These are phyloP conservation scores for Pseudorasbora parva DNA, from an alignment of 2,113 vertebrate genomes.

Conservation along the genomic window DNA sequence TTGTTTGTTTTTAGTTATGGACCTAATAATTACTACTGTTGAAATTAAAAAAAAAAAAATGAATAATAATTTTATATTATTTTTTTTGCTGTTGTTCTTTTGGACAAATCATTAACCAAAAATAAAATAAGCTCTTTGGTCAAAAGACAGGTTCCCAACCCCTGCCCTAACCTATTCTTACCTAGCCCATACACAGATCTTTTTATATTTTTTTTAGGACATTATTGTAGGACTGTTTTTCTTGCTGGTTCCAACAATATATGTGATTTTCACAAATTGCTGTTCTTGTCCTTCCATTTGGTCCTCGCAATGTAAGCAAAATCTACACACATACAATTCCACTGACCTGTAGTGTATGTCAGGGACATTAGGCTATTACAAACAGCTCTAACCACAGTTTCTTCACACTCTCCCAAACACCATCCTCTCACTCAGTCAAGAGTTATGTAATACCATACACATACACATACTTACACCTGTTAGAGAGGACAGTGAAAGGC, in stretches of 20 bases:
- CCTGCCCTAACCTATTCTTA: no score
- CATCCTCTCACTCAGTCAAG: background rate
- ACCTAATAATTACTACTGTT: no score
- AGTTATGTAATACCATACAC: constrained; percentile 5
- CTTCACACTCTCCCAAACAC: background rate
- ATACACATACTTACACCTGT: background rate
- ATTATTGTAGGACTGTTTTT: no score
- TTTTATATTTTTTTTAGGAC: no score
- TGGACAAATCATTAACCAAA: no score
- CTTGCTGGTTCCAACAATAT: background rate
- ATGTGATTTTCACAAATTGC: background rate
- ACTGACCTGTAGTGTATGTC: background rate
- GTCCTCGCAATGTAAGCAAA: background rate
- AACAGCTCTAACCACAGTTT: background rate
- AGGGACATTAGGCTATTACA: background rate
- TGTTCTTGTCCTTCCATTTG: background rate
- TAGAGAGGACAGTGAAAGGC: background rate
- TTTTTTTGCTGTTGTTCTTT: no score
- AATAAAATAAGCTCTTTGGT: no score
- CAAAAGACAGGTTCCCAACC: no score
- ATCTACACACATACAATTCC: background rate
- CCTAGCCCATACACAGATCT: no score
- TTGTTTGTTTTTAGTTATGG: no score
- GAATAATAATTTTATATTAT: no score
- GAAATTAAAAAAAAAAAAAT: no score